Evolutionary conservation across 2,888 invertebrate genomes (phyloP).

Genomic region (Pemphredon lugubris): DNA sequence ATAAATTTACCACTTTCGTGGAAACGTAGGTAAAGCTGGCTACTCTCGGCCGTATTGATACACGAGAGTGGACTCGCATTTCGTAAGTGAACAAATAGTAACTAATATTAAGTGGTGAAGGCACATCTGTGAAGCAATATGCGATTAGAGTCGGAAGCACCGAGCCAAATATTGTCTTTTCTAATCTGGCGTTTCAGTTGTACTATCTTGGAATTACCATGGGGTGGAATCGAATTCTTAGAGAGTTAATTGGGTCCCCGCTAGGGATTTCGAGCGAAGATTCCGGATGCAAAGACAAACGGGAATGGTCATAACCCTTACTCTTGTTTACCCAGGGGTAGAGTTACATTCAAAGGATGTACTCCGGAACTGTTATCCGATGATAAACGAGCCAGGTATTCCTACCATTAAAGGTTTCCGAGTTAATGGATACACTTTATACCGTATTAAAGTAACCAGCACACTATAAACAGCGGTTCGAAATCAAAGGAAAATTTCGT

Average conservation of each 20-base stretch:
- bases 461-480: not conserved
- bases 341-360: slow-evolving; percentile 66
- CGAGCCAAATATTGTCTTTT: slow-evolving; percentile 68
- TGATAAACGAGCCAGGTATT: slow-evolving; percentile 44
- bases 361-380: slow-evolving; percentile 58
- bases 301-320: slow-evolving; percentile 70
- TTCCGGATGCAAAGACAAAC: slow-evolving; percentile 68
- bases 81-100: slow-evolving; percentile 55
- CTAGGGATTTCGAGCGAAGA: slow-evolving; percentile 66
- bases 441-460: not conserved
- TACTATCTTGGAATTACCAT: slow-evolving; percentile 75
- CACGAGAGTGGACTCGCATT: not conserved
- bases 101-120: slow-evolving; percentile 59
- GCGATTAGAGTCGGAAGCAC: slow-evolving; percentile 64
- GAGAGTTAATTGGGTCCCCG: slow-evolving; percentile 73
- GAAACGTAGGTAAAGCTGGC: too few relatives aligned
- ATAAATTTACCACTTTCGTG: too few relatives aligned
- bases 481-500: too few relatives aligned
- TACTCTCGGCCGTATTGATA: too few relatives aligned
- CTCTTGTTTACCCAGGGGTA: slow-evolving; percentile 65
- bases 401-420: slow-evolving; percentile 47
- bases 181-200: slow-evolving; percentile 66
- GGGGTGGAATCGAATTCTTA: slow-evolving; percentile 69
- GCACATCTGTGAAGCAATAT: slow-evolving; percentile 59
- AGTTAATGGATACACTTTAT: slow-evolving; percentile 25